Percentiles rank a stretch among this genome's conserved stretches.
These are phyloP conservation scores for Megalopta genalis DNA, from an alignment of 1,140 invertebrate species.

Conservation along the genomic window DNA sequence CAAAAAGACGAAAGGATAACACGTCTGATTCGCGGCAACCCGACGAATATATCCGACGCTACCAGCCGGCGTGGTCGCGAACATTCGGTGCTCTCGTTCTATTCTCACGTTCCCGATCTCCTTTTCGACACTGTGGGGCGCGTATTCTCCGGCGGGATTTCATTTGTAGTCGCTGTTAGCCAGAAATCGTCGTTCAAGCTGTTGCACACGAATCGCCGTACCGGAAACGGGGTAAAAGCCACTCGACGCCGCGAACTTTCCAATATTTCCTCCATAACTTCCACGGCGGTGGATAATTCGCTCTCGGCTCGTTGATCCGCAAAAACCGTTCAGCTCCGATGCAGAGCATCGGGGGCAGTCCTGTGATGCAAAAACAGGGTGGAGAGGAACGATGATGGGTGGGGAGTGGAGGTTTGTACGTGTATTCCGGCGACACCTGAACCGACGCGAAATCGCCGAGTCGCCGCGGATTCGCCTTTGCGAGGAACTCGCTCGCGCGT, in stretches of 20 bases:
- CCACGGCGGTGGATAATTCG: constrained; percentile 70
- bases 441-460: constrained; percentile 23
- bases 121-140: not conserved
- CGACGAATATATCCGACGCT: constrained; percentile 18
- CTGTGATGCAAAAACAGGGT: constrained; percentile 9
- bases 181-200: constrained; percentile 38
- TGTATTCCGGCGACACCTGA: constrained; percentile 27
- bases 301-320: constrained; percentile 70
- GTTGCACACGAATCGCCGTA: constrained; percentile 28
- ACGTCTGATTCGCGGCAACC: constrained; percentile 15
- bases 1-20: constrained; percentile 22
- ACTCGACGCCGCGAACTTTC: constrained; percentile 61
- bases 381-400: not conserved
- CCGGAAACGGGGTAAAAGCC: constrained; percentile 49
- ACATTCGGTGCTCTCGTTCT: constrained; percentile 10
- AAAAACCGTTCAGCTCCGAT: constrained; percentile 71
- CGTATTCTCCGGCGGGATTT: constrained; percentile 12
- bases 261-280: constrained; percentile 72
- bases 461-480: constrained; percentile 33
- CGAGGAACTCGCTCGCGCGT: constrained; percentile 48
- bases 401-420: constrained; percentile 16
- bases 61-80: not conserved
- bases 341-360: constrained; percentile 46
- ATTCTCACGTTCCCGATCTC: constrained; percentile 55
- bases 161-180: constrained; percentile 20